Conservation (phyloP, 2,113 vertebrate genomes). For the Osmerus eperlanus region DNA sequence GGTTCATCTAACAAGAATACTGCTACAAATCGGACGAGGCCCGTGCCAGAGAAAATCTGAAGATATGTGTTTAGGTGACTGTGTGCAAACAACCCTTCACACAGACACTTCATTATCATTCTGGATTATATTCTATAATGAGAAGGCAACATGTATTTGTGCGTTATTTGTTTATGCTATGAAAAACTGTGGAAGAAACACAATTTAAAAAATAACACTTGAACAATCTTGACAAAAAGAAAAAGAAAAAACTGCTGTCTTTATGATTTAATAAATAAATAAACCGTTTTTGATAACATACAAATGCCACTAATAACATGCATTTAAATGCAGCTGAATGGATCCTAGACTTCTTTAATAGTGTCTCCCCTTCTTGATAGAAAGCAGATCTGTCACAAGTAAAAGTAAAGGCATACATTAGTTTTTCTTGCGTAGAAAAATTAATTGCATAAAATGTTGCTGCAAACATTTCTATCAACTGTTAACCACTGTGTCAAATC, state of each 20-base stretch:
- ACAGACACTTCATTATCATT: neutral
- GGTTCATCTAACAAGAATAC: neutral
- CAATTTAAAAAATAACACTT: constrained; percentile 20
- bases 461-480: constrained; percentile 17
- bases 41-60: neutral
- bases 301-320: too few species aligned
- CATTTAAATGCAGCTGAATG: too few species aligned
- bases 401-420: neutral
- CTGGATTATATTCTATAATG: neutral
- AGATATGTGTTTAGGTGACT: neutral
- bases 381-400: too few species aligned
- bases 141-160: constrained; percentile 14
- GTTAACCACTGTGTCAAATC: constrained; percentile 35
- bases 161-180: constrained; percentile 47
- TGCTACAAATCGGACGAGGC: neutral
- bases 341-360: too few species aligned
- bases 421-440: neutral
- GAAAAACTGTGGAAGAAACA: constrained; percentile 27
- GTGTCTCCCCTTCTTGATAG: too few species aligned
- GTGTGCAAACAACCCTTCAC: neutral
- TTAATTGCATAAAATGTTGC: constrained; percentile 38
- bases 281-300: too few species aligned
- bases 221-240: neutral
- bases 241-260: neutral
- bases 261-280: too few species aligned